Percentiles rank a stretch among this genome's conserved stretches.
Evolutionary conservation across 2,797 vertebrate genomes (phyloP).

Genomic region (Nannoperca australis): DNA sequence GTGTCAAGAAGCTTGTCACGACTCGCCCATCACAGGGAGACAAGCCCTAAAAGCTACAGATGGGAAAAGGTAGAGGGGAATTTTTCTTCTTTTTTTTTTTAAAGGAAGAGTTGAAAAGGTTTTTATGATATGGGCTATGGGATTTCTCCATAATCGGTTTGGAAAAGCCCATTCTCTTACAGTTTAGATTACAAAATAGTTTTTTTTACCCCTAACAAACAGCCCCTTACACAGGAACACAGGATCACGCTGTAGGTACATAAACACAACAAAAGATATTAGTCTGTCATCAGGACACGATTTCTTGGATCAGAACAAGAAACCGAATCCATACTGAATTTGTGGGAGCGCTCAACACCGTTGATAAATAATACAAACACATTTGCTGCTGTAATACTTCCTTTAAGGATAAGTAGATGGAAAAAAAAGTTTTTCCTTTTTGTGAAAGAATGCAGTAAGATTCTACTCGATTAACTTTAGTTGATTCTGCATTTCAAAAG

Average conservation of each 20-base stretch:
- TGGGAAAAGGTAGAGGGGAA: slow-evolving; percentile 70
- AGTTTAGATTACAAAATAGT: slow-evolving; percentile 58
- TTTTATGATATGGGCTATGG: slow-evolving; percentile 75
- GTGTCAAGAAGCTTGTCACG: slow-evolving; percentile 91
- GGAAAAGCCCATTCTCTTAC: slow-evolving; percentile 71
- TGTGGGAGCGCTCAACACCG: slow-evolving; percentile 16
- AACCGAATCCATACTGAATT: slow-evolving; percentile 13
- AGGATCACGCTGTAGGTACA: slow-evolving; percentile 24
- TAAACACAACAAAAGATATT: slow-evolving; percentile 58
- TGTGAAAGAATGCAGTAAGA: background rate
- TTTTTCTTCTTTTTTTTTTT: slow-evolving; percentile 48
- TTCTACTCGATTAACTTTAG: background rate
- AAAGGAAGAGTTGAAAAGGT: slow-evolving; percentile 76
- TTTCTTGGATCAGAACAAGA: slow-evolving; percentile 38
- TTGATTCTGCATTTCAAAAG: background rate
- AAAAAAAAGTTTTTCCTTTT: background rate
- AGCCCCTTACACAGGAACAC: slow-evolving; percentile 23
- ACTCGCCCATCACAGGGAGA: slow-evolving; percentile 88
- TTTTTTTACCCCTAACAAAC: slow-evolving; percentile 47
- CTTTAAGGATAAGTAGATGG: slow-evolving; percentile 15
- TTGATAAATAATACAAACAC: slow-evolving; percentile 32
- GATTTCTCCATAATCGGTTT: slow-evolving; percentile 69
- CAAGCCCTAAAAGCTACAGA: slow-evolving; percentile 81
- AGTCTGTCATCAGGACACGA: slow-evolving; percentile 47
- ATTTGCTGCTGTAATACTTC: slow-evolving; percentile 6